Evolutionary conservation across 2,888 invertebrate genomes (phyloP).

Genomic region (Parnassius glacialis): DNA sequence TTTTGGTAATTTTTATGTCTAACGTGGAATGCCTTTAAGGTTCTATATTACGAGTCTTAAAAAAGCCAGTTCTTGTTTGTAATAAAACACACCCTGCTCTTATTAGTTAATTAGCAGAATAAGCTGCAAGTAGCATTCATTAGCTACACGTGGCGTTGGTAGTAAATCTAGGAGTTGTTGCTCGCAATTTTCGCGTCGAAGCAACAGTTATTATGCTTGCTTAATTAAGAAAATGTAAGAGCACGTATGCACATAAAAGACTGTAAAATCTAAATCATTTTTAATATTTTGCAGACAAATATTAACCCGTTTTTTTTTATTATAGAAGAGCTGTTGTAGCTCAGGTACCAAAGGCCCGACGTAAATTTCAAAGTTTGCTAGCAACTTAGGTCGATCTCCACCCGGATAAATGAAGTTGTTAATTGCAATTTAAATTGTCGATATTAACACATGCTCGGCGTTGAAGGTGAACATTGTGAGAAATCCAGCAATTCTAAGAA

Average conservation of each 20-base stretch:
- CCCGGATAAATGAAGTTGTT: too few species aligned
- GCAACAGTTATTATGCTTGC: constrained; percentile 44
- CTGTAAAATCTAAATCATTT: neutral
- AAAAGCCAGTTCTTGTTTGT: neutral
- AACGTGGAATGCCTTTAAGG: too few species aligned
- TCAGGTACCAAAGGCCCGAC: too few species aligned
- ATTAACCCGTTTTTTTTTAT: neutral
- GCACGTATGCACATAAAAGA: constrained; percentile 6
- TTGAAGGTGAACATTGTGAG: too few species aligned
- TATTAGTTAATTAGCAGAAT: constrained; percentile 20
- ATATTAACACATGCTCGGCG: too few species aligned
- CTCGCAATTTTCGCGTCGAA: constrained; percentile 44
- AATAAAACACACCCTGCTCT: constrained; percentile 13
- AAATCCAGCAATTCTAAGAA: too few species aligned
- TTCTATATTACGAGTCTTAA: too few species aligned
- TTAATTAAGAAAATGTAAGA: constrained; percentile 40
- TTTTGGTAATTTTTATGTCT: too few species aligned
- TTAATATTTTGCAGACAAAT: neutral
- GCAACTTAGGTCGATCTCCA: too few species aligned
- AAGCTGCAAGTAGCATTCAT: constrained; percentile 35
- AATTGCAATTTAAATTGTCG: too few species aligned
- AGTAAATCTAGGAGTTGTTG: constrained; percentile 46
- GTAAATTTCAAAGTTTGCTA: too few species aligned
- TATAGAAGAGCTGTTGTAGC: too few species aligned
- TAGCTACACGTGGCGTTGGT: constrained; percentile 51